Percentiles rank a stretch among this genome's conserved stretches.
Evolutionary conservation across 37 sponge, comb jelly and placozoan genomes (phyloP).

Genomic region (Beroe forskalii): DNA sequence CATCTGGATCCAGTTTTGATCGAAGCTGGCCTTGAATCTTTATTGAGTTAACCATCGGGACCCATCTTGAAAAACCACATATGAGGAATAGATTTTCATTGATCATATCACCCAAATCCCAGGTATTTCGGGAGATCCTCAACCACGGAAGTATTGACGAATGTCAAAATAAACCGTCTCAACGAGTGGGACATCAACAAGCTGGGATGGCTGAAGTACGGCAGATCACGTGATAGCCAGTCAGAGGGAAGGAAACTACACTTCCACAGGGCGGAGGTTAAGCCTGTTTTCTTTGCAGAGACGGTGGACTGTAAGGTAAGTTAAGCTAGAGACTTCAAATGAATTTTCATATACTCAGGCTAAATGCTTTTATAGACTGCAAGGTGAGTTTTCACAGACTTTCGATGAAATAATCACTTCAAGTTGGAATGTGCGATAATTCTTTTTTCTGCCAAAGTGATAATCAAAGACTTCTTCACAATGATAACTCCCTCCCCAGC

Average conservation of each 20-base stretch:
- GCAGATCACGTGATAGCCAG: background rate
- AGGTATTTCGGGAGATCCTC: background rate
- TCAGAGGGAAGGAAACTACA: background rate
- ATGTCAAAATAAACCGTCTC: conserved; percentile 55
- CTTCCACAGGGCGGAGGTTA: background rate
- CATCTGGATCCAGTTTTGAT: too few species aligned
- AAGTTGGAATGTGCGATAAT: too few species aligned
- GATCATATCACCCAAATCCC: too few species aligned
- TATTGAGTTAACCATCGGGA: too few species aligned
- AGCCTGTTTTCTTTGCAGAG: background rate
- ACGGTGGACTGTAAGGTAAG: conserved; percentile 24
- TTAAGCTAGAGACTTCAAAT: background rate
- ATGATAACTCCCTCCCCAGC: background rate
- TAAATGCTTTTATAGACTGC: too few species aligned
- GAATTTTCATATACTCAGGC: too few species aligned
- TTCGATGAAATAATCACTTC: too few species aligned
- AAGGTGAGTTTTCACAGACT: too few species aligned
- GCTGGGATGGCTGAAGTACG: conserved; percentile 58
- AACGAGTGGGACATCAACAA: conserved; percentile 62
- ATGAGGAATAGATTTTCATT: background rate
- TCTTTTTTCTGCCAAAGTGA: too few species aligned
- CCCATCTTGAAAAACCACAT: background rate
- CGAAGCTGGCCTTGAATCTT: too few species aligned
- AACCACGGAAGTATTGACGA: conserved; percentile 20
- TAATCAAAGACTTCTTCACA: too few species aligned